Base-by-base conservation (phyloP, 2,113 vertebrate species). In the Stigmatopora argus region DNA sequence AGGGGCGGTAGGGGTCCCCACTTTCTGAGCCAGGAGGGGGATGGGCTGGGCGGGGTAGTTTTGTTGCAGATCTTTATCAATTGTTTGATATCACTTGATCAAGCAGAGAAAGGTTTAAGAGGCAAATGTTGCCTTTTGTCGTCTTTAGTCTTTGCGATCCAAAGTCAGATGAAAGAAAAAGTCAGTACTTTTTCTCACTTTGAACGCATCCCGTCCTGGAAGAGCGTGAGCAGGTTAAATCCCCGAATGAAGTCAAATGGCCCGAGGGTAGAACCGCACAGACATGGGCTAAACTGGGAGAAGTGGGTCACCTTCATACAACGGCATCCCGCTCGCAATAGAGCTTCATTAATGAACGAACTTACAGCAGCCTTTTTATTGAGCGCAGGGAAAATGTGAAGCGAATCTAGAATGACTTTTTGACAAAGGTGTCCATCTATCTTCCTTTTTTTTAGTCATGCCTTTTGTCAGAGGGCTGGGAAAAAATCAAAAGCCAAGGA, bases 271-370 rank as follows among this genome's bases (percentile, higher is more conserved):
- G 75, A 83, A 69, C 7, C 5, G 76, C 64, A 62, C 75, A 86
- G 81, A 85, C 82, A 85, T 4, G 31, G 83, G 79, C 82, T 86
- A 83, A 85, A 87, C 79, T 82, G 76, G 81, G 85, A 87, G 82
- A 89, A 88, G 75, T 89, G 85, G 88, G 88, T 89, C 88, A 89
- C 88, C 86, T 89, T 88, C 83, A 85, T 67, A 74, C 19, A 64
- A 75, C 67, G 65, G 69, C 31, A 72, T 59, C 21, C 78, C 60
- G 56, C 70, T 7, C 81, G 61, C 67, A 62, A 51, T 52, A 73
- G 17, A 49, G 66, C 76, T 82, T 83, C 79, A 80, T 84, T 86
- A 80, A 77, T 31, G 69, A 66, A 76, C 69, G 69, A 66, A 76
- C 69, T 72, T 78, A 61, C 67, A 71, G 66, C 41, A 26, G 23